A percentile compares a stretch with the other conserved stretches of the same genome.
Conservation (phyloP, 2,113 vertebrate genomes). For the Lophochroa leadbeateri region DNA sequence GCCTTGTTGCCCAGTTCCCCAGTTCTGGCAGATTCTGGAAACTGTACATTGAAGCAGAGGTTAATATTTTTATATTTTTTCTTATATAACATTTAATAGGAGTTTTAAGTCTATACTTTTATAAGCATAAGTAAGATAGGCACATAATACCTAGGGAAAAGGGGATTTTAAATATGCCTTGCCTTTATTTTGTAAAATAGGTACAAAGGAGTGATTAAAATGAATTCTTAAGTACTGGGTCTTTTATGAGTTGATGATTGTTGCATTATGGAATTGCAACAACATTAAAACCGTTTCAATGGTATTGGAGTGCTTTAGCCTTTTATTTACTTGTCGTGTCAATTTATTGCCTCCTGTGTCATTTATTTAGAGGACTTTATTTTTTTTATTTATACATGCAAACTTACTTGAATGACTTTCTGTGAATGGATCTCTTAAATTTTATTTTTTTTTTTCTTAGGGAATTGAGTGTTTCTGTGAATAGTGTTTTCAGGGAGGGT, state of each 20-base stretch:
- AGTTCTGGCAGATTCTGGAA: conserved; percentile 99
- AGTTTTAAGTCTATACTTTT: conserved; percentile 84
- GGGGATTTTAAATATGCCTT: conserved; percentile 72
- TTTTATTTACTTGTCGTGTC: conserved; percentile 99
- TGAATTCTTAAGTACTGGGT: conserved; percentile 81
- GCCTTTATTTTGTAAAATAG: conserved; percentile 83
- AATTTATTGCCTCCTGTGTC: conserved; percentile 99
- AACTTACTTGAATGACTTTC: conserved; percentile 70
- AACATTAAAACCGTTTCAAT: conserved; percentile 99
- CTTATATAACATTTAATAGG: conserved; percentile 75
- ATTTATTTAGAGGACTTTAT: conserved; percentile 91
- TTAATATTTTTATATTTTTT: conserved; percentile 89
- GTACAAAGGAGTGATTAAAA: conserved; percentile 77
- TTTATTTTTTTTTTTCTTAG: conserved; percentile 43
- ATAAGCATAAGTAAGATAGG: conserved; percentile 71
- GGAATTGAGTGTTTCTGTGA: conserved; percentile 60
- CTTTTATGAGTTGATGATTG: conserved; percentile 90
- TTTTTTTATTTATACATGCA: conserved; percentile 78
- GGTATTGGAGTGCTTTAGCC: conserved; percentile 99
- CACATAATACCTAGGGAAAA: conserved; percentile 61
- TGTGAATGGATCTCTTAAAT: conserved; percentile 52
- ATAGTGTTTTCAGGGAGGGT: conserved; percentile 48
- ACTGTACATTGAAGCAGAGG: conserved; percentile 99
- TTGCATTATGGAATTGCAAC: conserved; percentile 99
- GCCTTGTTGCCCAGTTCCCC: conserved; percentile 99